A percentile compares a stretch with the other conserved stretches of the same genome.
Conservation (phyloP, 2,113 vertebrate species). For the Corapipo altera region DNA sequence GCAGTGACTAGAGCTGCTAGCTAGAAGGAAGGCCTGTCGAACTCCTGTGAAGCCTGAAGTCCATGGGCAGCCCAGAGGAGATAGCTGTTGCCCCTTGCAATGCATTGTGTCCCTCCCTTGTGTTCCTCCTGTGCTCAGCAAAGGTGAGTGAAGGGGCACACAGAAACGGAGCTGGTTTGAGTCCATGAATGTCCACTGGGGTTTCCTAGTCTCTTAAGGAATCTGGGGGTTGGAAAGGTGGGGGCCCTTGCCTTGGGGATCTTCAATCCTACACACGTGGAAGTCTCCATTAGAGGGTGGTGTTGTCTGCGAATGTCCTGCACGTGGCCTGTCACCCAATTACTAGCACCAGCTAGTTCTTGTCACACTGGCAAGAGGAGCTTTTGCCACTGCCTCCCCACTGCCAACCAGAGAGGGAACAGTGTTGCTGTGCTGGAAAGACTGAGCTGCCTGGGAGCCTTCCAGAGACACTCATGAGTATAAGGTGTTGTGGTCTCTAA, state of each 20-base stretch:
- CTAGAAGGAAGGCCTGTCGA: neutral
- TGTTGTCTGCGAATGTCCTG: neutral
- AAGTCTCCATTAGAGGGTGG: slow-evolving; percentile 26
- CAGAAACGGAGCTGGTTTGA: neutral
- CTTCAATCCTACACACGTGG: neutral
- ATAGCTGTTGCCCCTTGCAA: neutral
- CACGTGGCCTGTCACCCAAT: neutral
- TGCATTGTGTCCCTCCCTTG: accelerated
- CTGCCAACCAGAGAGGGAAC: neutral
- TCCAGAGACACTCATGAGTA: neutral
- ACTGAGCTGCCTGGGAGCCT: neutral
- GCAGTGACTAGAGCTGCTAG: neutral
- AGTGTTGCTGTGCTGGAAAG: neutral
- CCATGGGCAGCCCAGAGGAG: neutral
- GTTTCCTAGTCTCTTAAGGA: neutral
- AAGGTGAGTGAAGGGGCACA: neutral
- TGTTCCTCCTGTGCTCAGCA: neutral
- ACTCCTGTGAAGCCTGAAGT: neutral
- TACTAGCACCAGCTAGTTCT: neutral
- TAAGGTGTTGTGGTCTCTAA: neutral
- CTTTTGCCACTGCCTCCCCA: neutral
- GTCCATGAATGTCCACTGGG: neutral
- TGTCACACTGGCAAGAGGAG: neutral
- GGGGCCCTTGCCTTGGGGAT: neutral
- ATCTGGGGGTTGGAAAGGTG: neutral